Evolutionary conservation across 2,797 vertebrate genomes (phyloP).

Genomic region (Synanceia verrucosa): DNA sequence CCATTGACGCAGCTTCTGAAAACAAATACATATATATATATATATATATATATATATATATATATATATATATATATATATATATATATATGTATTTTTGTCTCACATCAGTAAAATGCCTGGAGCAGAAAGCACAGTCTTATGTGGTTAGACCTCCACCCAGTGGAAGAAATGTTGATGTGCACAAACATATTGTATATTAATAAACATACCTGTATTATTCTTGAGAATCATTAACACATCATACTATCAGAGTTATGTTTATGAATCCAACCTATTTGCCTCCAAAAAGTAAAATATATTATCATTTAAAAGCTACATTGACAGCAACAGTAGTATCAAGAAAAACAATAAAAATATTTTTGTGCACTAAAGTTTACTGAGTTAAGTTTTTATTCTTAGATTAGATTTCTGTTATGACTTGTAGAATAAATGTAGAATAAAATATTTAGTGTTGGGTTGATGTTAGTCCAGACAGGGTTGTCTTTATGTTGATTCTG

Average conservation of each 20-base stretch:
- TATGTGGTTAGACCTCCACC: conserved; percentile 46
- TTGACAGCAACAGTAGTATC: neutral
- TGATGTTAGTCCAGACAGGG: conserved; percentile 10
- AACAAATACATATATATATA: no score
- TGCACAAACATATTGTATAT: neutral
- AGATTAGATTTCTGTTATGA: neutral
- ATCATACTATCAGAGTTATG: neutral
- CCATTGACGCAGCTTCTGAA: neutral
- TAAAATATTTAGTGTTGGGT: neutral
- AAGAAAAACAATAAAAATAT: neutral
- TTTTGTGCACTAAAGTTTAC: neutral
- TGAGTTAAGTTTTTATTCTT: neutral
- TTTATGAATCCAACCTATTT: neutral
- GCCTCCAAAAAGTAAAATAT: neutral
- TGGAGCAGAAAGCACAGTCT: neutral
- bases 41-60: no score
- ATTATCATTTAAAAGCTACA: neutral
- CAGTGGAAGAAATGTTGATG: conserved; percentile 50
- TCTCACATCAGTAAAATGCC: neutral
- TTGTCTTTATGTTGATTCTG: conserved; percentile 35
- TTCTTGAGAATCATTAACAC: neutral
- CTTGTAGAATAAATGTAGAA: no score
- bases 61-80: no score
- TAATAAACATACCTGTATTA: neutral
- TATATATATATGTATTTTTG: no score